Evolutionary conservation across 2,888 invertebrate species (phyloP), one percentile per base, ranked within the genome.

Genomic region (Drosophila atroscutellata): DNA sequence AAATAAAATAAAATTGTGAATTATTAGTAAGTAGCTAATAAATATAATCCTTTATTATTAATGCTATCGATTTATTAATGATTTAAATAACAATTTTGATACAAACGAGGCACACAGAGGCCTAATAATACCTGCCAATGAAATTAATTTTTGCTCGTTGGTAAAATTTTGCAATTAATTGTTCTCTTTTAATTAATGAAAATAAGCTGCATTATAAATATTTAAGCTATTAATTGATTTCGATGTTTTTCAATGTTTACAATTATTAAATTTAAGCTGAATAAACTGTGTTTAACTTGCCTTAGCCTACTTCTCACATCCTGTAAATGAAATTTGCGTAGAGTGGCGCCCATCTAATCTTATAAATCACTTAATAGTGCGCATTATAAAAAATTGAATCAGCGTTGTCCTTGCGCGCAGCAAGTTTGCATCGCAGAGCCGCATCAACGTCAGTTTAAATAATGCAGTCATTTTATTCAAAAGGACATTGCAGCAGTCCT

Each of bases 401-500:
- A 70, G 64, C 62, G 58, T 54, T 60, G 54, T 60, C 62, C 56
- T 60, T 37, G 65, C 36, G 28, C 18, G 26, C 72, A 26, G 52
- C 15, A 52, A 49, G 64, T 36, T 28, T 36, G 61, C 76, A 67
- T 32, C 49, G 37, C 54, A 54, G 47, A 62, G 63, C 51, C 77
- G 68, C 81, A 68, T 80, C 78, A 80, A 78, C 75, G 80, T 78
- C 78, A 78, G 76, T 80, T 81, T 28, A 63, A 78, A 77, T 81
- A 89, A 83, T 80, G 74, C 75, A 80, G 65, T 83, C 70, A 73
- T 52, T 75, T 75, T 71, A 70, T 65, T 56, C 75, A 51, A 47
- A 69, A 66, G 60, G 58, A 64, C 72, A 47, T 37, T 45, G 60
- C 63, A 37, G 32, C 37, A 20, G 62, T 57, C 47, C 47, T 57